phyloP scores from a whole-genome alignment of 2,113 vertebrate genomes.

The Helogale parvula region DNA sequence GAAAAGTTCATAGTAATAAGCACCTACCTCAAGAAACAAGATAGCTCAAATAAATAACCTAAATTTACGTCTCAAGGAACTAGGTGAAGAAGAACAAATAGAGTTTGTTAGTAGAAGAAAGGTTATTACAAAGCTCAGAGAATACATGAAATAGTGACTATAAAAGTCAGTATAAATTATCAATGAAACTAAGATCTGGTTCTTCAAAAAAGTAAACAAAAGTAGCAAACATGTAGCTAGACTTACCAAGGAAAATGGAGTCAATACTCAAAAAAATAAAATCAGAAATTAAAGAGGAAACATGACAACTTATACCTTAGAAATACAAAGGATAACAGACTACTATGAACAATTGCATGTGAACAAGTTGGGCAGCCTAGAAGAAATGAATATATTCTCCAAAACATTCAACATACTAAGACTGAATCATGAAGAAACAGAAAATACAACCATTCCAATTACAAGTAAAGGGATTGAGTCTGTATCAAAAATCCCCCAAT shows the following conservation, averaged over 20 bases:
- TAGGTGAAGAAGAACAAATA: neutral
- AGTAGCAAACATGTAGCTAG: neutral
- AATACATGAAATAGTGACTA: neutral
- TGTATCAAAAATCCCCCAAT: neutral
- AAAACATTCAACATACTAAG: neutral
- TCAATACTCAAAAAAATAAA: neutral
- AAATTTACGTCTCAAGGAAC: neutral
- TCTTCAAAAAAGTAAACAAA: neutral
- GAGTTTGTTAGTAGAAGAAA: neutral
- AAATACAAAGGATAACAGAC: neutral
- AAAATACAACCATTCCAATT: neutral
- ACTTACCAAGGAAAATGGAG: neutral
- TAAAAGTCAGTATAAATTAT: neutral
- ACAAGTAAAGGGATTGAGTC: neutral
- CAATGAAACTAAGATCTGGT: neutral
- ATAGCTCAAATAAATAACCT: neutral
- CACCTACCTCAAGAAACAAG: neutral
- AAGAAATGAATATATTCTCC: neutral
- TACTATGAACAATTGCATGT: neutral
- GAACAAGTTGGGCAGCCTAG: neutral
- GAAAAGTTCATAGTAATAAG: neutral
- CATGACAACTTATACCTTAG: neutral
- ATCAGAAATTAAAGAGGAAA: neutral
- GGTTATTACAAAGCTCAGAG: neutral
- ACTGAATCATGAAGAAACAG: neutral